phyloP scores from a whole-genome alignment of 2,113 vertebrate genomes.

The Shinisaurus crocodilurus region DNA sequence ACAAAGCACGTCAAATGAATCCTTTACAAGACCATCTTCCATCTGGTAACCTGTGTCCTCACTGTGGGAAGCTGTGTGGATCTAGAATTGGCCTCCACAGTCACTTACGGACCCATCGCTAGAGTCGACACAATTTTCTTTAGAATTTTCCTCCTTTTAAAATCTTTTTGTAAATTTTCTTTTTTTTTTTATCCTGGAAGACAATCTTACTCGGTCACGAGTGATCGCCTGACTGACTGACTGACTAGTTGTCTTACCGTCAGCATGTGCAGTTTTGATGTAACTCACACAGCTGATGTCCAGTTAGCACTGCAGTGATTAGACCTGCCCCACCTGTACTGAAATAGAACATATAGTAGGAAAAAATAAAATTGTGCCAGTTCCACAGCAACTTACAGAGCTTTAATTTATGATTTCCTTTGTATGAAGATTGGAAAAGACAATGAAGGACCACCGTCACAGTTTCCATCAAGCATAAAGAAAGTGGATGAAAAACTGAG shows the following conservation, averaged over 20 bases:
- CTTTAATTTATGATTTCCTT: conserved; percentile 43
- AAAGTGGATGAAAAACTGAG: conserved; percentile 70
- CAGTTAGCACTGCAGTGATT: neutral
- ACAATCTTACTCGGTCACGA: no score
- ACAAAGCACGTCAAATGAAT: no score
- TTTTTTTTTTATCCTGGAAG: no score
- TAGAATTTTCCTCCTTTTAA: no score
- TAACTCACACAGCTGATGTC: neutral
- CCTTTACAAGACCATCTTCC: no score
- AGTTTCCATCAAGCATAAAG: conserved; percentile 74
- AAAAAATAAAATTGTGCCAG: neutral
- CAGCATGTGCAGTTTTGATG: neutral
- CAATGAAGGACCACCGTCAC: conserved; percentile 72
- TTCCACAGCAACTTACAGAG: neutral
- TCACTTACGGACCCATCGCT: no score
- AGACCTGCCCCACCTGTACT: neutral
- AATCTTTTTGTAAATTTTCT: no score
- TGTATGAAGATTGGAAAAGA: conserved; percentile 81
- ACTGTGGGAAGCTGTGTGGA: no score
- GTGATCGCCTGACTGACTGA: no score
- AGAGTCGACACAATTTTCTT: no score
- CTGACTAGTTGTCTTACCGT: neutral
- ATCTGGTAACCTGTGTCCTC: no score
- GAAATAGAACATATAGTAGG: neutral
- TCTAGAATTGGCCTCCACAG: no score